These are phyloP conservation scores for Natator depressus DNA, from an alignment of 2,113 vertebrate genomes.

Conservation along the genomic window DNA sequence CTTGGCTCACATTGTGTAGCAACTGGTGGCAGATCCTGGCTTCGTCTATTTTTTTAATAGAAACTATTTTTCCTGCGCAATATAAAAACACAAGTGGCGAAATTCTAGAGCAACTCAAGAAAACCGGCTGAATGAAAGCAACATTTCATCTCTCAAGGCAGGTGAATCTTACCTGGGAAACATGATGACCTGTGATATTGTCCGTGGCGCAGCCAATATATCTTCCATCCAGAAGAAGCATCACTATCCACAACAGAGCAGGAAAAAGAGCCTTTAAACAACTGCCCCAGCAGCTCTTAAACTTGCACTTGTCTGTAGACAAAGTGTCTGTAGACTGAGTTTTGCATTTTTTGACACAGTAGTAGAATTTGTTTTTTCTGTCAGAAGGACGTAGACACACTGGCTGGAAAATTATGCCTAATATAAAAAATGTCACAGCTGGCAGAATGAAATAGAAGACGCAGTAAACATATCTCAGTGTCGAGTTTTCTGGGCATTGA, in stretches of 20 bases:
- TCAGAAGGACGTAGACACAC: rapidly evolving
- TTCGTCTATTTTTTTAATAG: background rate
- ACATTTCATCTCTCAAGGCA: background rate
- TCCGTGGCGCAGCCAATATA: rapidly evolving
- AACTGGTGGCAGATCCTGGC: background rate
- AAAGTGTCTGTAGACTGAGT: no score
- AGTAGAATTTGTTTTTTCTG: rapidly evolving
- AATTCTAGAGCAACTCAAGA: background rate
- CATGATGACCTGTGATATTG: background rate
- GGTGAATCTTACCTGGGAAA: background rate
- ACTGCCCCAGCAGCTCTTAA: rapidly evolving
- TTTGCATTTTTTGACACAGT: no score
- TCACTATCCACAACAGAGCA: background rate
- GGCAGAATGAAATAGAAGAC: rapidly evolving
- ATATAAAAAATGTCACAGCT: background rate
- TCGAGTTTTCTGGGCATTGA: background rate
- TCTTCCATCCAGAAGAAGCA: background rate
- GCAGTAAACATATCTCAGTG: rapidly evolving
- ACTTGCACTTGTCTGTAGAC: rapidly evolving
- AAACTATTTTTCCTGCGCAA: background rate
- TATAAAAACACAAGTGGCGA: background rate
- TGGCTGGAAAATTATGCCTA: background rate
- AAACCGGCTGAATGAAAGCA: background rate
- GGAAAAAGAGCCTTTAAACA: background rate
- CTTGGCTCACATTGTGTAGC: background rate